A percentile compares a stretch with the other conserved stretches of the same genome.
These are phyloP conservation scores for Sebastes cheni DNA, from an alignment of 2,797 vertebrate genomes.

Conservation along the genomic window DNA sequence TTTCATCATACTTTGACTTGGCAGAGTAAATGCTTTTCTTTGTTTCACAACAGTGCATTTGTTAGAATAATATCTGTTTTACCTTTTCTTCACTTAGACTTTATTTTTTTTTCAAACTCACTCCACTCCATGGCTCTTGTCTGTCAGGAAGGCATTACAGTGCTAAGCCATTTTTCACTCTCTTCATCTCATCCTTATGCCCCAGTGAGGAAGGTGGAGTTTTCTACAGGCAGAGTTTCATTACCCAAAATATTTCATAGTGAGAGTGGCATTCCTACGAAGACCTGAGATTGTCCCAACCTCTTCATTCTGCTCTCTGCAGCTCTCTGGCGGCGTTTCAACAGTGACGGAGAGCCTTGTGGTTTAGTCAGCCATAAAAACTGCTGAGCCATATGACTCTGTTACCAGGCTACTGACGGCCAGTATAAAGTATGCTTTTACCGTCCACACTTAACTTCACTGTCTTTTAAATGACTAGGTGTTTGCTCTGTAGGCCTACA, in stretches of 20 bases:
- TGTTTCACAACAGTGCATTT: not conserved
- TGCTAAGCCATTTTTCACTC: conserved; percentile 65
- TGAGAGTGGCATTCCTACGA: conserved; percentile 45
- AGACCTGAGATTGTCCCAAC: conserved; percentile 19
- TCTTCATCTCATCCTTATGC: conserved; percentile 58
- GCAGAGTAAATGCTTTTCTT: not conserved
- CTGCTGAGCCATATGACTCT: conserved; percentile 39
- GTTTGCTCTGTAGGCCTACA: not conserved
- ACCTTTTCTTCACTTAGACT: no score
- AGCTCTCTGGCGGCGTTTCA: conserved; percentile 18
- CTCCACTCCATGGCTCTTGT: not conserved
- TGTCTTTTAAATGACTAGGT: not conserved
- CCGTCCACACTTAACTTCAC: not conserved
- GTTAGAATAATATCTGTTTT: no score
- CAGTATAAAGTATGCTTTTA: conserved; percentile 6
- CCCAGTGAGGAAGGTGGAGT: conserved; percentile 26
- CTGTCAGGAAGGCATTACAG: conserved; percentile 53
- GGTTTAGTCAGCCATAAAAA: conserved; percentile 51
- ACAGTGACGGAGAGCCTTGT: conserved; percentile 20
- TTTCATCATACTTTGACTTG: conserved; percentile 5
- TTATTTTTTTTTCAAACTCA: not conserved
- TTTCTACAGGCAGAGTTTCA: conserved; percentile 48
- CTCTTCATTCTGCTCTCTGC: conserved; percentile 34
- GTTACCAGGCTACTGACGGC: not conserved
- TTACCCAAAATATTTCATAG: conserved; percentile 57